Base-by-base conservation (phyloP, 1,140 invertebrate genomes). In the Bombus affinis region DNA sequence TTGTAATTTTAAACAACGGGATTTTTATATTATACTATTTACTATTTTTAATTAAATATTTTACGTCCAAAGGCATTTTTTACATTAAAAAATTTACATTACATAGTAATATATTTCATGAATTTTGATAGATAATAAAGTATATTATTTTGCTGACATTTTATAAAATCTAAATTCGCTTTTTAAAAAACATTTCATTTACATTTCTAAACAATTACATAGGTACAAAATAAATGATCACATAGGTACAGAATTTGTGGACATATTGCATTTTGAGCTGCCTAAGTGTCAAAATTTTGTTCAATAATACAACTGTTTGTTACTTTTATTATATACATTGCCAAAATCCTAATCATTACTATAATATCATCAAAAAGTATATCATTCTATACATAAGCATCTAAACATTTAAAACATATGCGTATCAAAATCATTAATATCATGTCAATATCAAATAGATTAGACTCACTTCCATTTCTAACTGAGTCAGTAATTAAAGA, bases 401-500 rank as follows among this genome's bases (percentile, higher is more conserved):
- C 44, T 84, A 71, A 42, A 79, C 15, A 84, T 79, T 62, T 84
- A 70, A 62, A 39, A 83, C 35, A 35, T 70, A 47, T 59, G 18
- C 25, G 32, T 84, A 84, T 80, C 42, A 84, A 79, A 84, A 79
- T 79, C 53, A 72, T 84, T 37, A 12, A 81, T 59, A 59, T 73
- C 35, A 22, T 73, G 25, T 66, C 28, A 39, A 62, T 71, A 44
- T 53, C 42, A 32, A 65, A 80, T 78, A 72, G 13, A 73, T 42
- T 71, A 62, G 74, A 42, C 53, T 79, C 66, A 53, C 39, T 80
- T 59, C 68, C 77, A 80, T 65, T 85, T 66, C 59, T 81, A 75
- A 37, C 37, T 57, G 65, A 83, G 53, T 86, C 59, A 70, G 37
- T 78, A 77, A 89, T 89, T 81, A 87, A 85, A 87, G 82, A 90